Base-by-base conservation (phyloP, 2,888 invertebrate genomes). In the Plutella xylostella region DNA sequence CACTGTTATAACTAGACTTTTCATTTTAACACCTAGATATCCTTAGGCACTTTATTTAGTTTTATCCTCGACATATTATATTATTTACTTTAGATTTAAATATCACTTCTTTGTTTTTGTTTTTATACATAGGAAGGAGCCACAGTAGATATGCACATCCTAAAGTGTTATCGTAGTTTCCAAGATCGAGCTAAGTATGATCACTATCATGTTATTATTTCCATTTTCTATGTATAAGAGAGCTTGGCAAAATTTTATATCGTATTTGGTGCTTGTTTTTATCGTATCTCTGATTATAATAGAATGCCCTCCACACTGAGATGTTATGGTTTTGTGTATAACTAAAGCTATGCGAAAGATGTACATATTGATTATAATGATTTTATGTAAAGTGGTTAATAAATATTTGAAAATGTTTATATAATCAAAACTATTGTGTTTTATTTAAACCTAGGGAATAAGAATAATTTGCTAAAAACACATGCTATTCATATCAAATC, bases 351-450 rank as follows among this genome's bases (percentile, higher is more conserved):
- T 73, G 73, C 68, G 75, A 79, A 71, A 79, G 72, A 75, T 83
- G 82, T 82, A 82, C 72, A 82, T 82, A 82, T 78, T 44, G 67
- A 70, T 65, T 72, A 76, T 72, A 72, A 73, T 73, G 69, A 72
- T 78, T 80, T 82, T 82, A 82, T 83, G 82, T 83, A 83, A 82
- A 82, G 80, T 83, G 83, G 82, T 83, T 82, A 82, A 79, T 83
- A 83, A 83, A 83, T 83, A 83, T 83, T 79, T 83, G 82, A 83
- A 66, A 83, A 83, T 83, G 83, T 83, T 83, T 83, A 83, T 83
- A 82, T 83, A 82, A 82, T 80, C 82, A 72, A 51, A n/a, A 47
- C 25, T 38, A 11, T 42, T n/a, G 48, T 43, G 51, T 55, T 55
- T 53, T 45, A 51, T 48, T 53, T n/a, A n/a, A n/a, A n/a, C n/a